Conservation (phyloP, 2,888 invertebrate species). For the Glyphotaelius pellucidus region DNA sequence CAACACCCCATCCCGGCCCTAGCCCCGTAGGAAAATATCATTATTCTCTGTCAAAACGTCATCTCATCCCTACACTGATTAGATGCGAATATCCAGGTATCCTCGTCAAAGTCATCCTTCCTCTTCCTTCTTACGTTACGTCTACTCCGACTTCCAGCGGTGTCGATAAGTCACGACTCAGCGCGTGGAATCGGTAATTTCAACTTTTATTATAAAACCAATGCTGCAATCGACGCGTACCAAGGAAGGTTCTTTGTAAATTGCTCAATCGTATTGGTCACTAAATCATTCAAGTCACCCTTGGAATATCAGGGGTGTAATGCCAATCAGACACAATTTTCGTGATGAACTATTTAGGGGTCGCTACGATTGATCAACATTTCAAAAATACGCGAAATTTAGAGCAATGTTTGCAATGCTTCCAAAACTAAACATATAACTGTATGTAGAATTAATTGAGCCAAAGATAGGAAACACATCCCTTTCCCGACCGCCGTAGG, state of each 20-base stretch:
- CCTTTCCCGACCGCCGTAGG: too few species aligned
- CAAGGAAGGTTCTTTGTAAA: neutral
- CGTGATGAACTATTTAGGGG: too few species aligned
- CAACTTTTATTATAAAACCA: neutral
- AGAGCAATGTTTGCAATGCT: too few species aligned
- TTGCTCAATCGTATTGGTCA: neutral
- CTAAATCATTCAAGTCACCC: too few species aligned
- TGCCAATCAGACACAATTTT: too few species aligned
- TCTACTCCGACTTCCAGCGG: neutral
- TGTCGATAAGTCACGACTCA: neutral
- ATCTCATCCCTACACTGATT: neutral
- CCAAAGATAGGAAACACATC: too few species aligned
- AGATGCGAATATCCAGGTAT: constrained; percentile 2
- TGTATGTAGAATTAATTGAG: too few species aligned
- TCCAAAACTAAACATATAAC: too few species aligned
- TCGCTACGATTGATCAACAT: too few species aligned
- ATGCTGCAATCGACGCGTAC: neutral
- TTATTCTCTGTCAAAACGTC: neutral
- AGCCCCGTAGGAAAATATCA: neutral
- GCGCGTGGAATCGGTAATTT: neutral
- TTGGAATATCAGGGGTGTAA: too few species aligned
- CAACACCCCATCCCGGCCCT: neutral
- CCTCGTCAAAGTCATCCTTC: neutral
- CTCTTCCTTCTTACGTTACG: neutral
- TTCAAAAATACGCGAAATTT: too few species aligned